A percentile compares a stretch with the other conserved stretches of the same genome.
Conservation (phyloP, 2,888 invertebrate genomes). For the Sicus ferrugineus region DNA sequence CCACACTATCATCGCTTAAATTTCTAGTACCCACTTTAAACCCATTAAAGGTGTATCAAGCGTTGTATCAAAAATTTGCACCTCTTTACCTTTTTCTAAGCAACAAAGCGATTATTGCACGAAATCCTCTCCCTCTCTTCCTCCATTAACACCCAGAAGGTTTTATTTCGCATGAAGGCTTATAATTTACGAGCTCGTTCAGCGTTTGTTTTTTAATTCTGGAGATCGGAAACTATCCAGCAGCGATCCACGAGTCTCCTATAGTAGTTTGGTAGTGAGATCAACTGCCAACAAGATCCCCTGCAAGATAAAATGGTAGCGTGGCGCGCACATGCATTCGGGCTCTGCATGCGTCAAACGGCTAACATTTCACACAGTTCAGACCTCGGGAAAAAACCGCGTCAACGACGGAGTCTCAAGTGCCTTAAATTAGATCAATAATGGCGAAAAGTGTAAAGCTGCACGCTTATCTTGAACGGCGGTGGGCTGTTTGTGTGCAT, state of each 20-base stretch:
- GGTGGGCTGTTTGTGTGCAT: conserved; percentile 35
- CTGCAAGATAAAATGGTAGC: conserved; percentile 21
- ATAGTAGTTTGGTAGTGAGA: conserved; percentile 15
- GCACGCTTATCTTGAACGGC: conserved; percentile 33
- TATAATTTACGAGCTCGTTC: conserved; percentile 19
- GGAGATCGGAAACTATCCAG: not conserved
- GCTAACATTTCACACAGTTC: conserved; percentile 20
- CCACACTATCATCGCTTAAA: no score
- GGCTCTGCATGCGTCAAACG: conserved; percentile 17
- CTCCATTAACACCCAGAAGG: not conserved
- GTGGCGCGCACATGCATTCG: conserved; percentile 6
- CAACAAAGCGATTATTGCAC: no score
- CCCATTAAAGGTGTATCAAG: no score
- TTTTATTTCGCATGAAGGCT: conserved; percentile 28
- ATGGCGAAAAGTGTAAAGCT: conserved; percentile 26
- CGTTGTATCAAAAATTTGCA: no score
- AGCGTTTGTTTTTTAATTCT: conserved; percentile 3
- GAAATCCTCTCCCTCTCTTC: no score
- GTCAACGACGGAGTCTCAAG: conserved; percentile 1
- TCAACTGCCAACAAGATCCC: conserved; percentile 26
- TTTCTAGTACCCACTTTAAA: no score
- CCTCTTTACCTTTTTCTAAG: no score
- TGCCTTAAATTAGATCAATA: conserved; percentile 32
- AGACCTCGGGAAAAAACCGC: not conserved
- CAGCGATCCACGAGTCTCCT: not conserved